A percentile compares a stretch with the other conserved stretches of the same genome.
Evolutionary conservation across 2,113 vertebrate species (phyloP).

Genomic region (Chloropsis hardwickii): DNA sequence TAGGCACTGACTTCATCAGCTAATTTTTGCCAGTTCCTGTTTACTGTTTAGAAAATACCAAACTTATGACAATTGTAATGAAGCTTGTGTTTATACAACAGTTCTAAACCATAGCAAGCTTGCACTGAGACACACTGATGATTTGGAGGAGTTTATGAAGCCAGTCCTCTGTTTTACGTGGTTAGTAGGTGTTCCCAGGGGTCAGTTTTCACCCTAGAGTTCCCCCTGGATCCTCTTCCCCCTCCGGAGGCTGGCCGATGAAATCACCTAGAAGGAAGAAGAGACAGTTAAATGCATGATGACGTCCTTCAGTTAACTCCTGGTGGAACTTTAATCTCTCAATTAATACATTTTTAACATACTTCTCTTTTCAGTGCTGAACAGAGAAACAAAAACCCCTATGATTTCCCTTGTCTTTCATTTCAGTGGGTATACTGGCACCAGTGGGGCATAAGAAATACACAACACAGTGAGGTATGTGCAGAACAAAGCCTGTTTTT

Average conservation of each 20-base stretch:
- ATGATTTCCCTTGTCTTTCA: constrained; percentile 29
- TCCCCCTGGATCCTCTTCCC: not conserved
- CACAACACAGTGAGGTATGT: not conserved
- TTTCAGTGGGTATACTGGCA: constrained; percentile 33
- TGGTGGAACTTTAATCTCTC: not conserved
- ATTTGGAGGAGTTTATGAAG: not conserved
- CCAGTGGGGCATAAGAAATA: constrained; percentile 38
- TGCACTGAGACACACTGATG: not conserved
- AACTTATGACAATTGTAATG: not conserved
- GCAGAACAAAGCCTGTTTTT: not conserved
- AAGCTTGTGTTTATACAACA: not conserved
- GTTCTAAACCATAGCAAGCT: not conserved
- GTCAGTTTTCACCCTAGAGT: not conserved
- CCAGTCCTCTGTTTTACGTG: not conserved
- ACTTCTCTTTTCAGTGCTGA: not conserved
- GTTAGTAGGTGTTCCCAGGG: not conserved
- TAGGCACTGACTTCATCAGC: not conserved
- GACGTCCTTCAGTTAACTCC: not conserved
- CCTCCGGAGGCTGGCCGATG: accelerated
- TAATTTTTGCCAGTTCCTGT: not conserved
- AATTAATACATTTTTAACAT: not conserved
- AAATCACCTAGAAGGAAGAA: not conserved
- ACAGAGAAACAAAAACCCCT: not conserved
- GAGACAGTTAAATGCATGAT: not conserved
- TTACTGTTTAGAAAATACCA: not conserved